These are phyloP conservation scores for Drosophila pseudoananassae DNA, from an alignment of 1,140 invertebrate genomes.

Conservation along the genomic window DNA sequence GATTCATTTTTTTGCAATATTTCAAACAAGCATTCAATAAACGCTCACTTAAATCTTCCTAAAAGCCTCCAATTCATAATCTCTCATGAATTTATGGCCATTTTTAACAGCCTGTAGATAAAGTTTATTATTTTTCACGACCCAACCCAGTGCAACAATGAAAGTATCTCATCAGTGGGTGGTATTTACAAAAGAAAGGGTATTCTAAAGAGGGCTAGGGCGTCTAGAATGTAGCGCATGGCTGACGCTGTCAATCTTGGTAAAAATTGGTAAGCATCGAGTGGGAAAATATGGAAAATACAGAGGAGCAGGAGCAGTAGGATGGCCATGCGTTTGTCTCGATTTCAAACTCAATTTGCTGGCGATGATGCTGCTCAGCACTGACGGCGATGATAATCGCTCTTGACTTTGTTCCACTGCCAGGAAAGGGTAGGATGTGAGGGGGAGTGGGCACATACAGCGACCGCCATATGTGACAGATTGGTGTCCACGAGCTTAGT, in stretches of 20 bases:
- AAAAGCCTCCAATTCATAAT: background rate
- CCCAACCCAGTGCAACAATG: background rate
- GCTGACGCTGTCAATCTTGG: conserved; percentile 59
- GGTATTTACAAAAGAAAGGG: too few relatives aligned
- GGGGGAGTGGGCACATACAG: background rate
- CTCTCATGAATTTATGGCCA: background rate
- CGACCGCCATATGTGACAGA: conserved; percentile 45
- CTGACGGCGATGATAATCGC: conserved; percentile 34
- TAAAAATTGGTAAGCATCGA: conserved; percentile 6
- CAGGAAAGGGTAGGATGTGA: background rate
- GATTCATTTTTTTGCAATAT: too few relatives aligned
- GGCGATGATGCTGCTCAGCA: conserved; percentile 8
- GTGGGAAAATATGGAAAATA: conserved; percentile 4
- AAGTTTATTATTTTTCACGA: background rate
- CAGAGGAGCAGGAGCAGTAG: background rate
- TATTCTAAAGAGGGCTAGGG: background rate
- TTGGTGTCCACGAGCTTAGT: conserved; percentile 43
- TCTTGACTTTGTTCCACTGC: conserved; percentile 10
- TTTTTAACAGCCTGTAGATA: background rate
- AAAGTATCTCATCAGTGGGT: conserved; percentile 1
- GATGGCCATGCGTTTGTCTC: conserved; percentile 66
- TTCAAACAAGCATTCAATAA: too few relatives aligned
- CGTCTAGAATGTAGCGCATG: conserved; percentile 21
- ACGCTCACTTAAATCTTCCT: too few relatives aligned
- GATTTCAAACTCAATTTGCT: conserved; percentile 75